phyloP scores from a whole-genome alignment of 2,888 invertebrate genomes.

The Erannis defoliaria region DNA sequence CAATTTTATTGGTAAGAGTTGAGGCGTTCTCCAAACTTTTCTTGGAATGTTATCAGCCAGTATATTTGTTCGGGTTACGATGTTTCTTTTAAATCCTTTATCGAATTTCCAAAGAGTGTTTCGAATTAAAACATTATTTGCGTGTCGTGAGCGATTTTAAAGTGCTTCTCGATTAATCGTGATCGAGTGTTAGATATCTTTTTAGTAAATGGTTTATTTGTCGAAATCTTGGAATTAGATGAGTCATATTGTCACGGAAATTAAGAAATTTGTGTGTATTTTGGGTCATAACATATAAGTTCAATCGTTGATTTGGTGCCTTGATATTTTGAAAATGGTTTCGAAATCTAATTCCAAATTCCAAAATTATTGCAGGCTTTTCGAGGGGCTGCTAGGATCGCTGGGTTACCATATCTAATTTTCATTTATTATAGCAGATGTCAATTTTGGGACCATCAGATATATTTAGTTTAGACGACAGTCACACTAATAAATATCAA shows the following conservation, averaged over 20 bases:
- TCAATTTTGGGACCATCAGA: too few relatives aligned
- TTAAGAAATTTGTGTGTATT: not conserved
- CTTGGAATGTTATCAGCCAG: conserved; percentile 74
- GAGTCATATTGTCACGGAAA: not conserved
- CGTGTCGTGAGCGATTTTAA: conserved; percentile 72
- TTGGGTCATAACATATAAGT: too few relatives aligned
- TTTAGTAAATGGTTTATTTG: conserved; percentile 26
- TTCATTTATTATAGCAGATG: too few relatives aligned
- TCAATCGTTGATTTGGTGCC: not conserved
- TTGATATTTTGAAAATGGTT: too few relatives aligned
- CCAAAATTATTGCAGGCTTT: too few relatives aligned
- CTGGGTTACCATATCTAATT: too few relatives aligned
- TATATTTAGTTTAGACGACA: too few relatives aligned
- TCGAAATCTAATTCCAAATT: too few relatives aligned
- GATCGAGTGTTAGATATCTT: conserved; percentile 45
- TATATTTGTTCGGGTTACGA: conserved; percentile 76
- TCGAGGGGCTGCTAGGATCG: too few relatives aligned
- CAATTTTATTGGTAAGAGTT: conserved; percentile 41
- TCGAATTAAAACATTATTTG: conserved; percentile 80
- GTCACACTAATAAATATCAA: too few relatives aligned
- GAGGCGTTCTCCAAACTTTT: conserved; percentile 45
- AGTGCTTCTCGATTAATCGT: conserved; percentile 73
- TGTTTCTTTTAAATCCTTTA: conserved; percentile 76
- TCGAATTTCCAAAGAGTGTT: conserved; percentile 73
- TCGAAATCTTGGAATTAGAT: conserved; percentile 9